phyloP scores from a whole-genome alignment of 2,888 invertebrate species.

The Hedya salicella region DNA sequence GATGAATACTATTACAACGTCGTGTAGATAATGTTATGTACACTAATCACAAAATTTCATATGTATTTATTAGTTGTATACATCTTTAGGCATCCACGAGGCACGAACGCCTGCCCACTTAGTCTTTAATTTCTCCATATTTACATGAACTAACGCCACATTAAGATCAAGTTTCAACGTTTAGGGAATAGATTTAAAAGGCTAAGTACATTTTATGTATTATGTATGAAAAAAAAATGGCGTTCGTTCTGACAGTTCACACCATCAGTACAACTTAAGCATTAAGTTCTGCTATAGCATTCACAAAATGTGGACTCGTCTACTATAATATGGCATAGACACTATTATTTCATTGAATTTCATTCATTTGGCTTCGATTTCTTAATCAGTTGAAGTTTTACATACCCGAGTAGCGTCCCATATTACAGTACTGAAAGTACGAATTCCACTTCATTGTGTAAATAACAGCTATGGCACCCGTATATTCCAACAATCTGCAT shows the following conservation, averaged over 20 bases:
- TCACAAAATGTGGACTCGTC: too few relatives aligned
- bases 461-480: background rate
- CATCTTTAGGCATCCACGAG: constrained; percentile 78
- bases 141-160: constrained; percentile 68
- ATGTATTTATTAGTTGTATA: constrained; percentile 82
- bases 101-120: constrained; percentile 76
- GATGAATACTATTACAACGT: constrained; percentile 79
- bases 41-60: constrained; percentile 82
- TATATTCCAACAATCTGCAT: too few relatives aligned
- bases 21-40: constrained; percentile 55
- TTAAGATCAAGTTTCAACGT: constrained; percentile 47
- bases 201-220: constrained; percentile 27
- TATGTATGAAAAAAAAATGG: background rate
- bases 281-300: background rate
- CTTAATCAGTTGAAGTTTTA: too few relatives aligned
- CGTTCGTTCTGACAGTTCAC: background rate
- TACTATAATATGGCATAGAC: too few relatives aligned
- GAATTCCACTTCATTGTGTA: background rate
- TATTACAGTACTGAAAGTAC: too few relatives aligned
- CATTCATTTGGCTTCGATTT: too few relatives aligned
- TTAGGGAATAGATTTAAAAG: constrained; percentile 18
- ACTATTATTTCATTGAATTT: too few relatives aligned
- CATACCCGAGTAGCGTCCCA: too few relatives aligned
- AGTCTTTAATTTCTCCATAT: constrained; percentile 82
- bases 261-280: constrained; percentile 2